Evolutionary conservation across 2,113 vertebrate species (phyloP).

Genomic region (Halcyon malimbica): DNA sequence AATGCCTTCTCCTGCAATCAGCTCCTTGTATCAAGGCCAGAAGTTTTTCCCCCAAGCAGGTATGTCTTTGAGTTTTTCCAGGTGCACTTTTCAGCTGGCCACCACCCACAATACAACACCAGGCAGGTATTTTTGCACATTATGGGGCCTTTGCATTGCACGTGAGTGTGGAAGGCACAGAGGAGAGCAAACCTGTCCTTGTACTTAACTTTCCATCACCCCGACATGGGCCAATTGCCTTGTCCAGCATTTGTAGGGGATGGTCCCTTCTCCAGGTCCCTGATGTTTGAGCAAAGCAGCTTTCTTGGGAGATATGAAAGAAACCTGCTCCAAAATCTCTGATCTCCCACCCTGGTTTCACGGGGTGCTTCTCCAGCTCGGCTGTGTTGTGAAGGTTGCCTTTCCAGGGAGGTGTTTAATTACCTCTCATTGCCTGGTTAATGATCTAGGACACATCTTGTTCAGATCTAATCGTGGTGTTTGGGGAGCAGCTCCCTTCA

Average conservation of each 20-base stretch:
- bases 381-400: background rate
- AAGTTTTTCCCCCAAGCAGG: background rate
- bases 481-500: constrained; percentile 27
- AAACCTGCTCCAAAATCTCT: background rate
- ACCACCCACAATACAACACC: background rate
- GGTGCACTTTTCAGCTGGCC: background rate
- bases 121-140: background rate
- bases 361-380: background rate
- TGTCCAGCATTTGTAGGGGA: rapidly evolving
- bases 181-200: background rate
- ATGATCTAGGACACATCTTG: background rate
- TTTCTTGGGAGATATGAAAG: background rate
- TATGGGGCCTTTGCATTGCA: background rate
- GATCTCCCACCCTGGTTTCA: background rate
- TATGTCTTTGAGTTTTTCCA: background rate
- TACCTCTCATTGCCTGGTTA: background rate
- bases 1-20: rapidly evolving
- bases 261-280: background rate
- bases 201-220: rapidly evolving
- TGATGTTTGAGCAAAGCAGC: background rate
- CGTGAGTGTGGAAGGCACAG: background rate
- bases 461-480: background rate
- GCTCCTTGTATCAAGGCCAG: background rate
- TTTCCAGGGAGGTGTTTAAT: background rate
- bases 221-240: rapidly evolving